Conservation (phyloP, 2,113 vertebrate genomes). For the Notothenia coriiceps region DNA sequence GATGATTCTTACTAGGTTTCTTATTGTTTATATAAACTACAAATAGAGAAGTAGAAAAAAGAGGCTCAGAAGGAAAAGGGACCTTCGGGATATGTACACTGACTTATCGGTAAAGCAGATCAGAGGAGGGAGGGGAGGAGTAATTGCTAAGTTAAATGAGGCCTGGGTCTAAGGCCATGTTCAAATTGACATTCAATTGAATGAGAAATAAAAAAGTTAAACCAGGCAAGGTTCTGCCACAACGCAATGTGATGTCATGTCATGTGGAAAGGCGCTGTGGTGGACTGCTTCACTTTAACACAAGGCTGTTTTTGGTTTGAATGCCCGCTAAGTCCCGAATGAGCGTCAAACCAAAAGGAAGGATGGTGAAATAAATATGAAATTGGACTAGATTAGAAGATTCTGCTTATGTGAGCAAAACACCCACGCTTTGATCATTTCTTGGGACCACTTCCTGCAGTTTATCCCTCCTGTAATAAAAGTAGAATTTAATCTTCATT, state of each 20-base stretch:
- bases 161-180: conserved; percentile 18
- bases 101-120: conserved; percentile 48
- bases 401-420: conserved; percentile 10
- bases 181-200: conserved; percentile 30
- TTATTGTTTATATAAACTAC: conserved; percentile 36
- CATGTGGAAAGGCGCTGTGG: neutral
- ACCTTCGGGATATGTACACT: conserved; percentile 24
- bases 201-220: conserved; percentile 34
- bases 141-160: conserved; percentile 14
- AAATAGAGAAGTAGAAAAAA: conserved; percentile 6
- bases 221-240: conserved; percentile 15
- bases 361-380: neutral
- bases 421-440: neutral
- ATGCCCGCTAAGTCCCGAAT: neutral
- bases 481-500: neutral
- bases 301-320: conserved; percentile 1
- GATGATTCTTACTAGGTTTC: conserved; percentile 26
- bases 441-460: conserved; percentile 2
- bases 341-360: conserved; percentile 13
- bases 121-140: conserved; percentile 8
- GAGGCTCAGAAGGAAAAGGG: neutral
- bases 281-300: neutral
- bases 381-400: conserved; percentile 19
- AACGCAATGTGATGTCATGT: conserved; percentile 6
- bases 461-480: neutral